Conservation (phyloP, 2,888 invertebrate species). For the Nowickia ferox region DNA sequence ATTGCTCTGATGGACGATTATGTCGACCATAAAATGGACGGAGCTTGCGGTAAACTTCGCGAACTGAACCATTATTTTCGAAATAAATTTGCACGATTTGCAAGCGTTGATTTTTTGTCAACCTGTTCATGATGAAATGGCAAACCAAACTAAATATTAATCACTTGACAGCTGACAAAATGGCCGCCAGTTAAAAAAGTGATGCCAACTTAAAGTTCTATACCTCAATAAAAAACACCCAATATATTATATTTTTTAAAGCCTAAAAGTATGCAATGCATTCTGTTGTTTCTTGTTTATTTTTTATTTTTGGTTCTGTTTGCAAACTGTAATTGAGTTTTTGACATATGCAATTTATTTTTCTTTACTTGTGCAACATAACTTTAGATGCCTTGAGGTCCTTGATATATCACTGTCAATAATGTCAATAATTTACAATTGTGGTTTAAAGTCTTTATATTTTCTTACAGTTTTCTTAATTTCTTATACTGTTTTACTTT, state of each 20-base stretch:
- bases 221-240: too few relatives aligned
- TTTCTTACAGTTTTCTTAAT: background rate
- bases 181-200: too few relatives aligned
- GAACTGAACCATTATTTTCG: too few relatives aligned
- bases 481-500: background rate
- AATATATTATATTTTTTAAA: background rate
- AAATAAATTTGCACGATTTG: too few relatives aligned
- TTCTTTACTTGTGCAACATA: constrained; percentile 42
- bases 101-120: too few relatives aligned
- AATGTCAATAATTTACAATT: constrained; percentile 65
- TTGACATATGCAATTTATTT: constrained; percentile 13
- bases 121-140: too few relatives aligned
- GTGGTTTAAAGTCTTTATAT: constrained; percentile 51
- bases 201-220: too few relatives aligned
- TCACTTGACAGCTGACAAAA: too few relatives aligned
- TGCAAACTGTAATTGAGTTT: constrained; percentile 23
- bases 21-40: too few relatives aligned
- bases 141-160: too few relatives aligned
- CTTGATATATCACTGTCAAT: constrained; percentile 63
- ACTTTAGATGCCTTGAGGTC: constrained; percentile 47
- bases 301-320: background rate
- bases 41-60: too few relatives aligned
- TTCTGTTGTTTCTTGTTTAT: constrained; percentile 49
- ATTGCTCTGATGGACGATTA: too few relatives aligned
- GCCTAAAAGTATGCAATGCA: constrained; percentile 31